Conservation (phyloP, 2,797 vertebrate species). For the Manis pentadactyla region DNA sequence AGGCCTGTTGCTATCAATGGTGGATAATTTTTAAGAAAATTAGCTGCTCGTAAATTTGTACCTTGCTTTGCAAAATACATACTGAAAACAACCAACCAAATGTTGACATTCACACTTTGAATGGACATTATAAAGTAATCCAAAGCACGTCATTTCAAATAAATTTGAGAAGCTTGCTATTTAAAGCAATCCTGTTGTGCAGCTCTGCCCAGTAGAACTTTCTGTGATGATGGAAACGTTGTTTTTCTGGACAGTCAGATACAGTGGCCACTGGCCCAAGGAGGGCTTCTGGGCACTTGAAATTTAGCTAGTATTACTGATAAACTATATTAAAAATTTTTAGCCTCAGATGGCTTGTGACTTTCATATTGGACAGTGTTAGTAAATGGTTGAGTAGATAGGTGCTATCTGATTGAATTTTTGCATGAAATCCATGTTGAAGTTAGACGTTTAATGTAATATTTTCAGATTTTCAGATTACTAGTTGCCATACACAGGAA, state of each 20-base stretch:
- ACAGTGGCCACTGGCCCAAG: background rate
- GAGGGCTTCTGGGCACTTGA: background rate
- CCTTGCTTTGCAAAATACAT: background rate
- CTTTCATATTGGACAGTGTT: background rate
- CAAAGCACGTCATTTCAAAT: background rate
- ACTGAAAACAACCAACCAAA: background rate
- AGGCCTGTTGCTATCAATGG: background rate
- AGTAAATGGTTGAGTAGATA: background rate
- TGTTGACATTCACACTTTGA: background rate
- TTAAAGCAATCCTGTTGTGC: background rate
- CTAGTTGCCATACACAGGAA: background rate
- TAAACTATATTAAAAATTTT: background rate
- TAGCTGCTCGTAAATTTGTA: background rate
- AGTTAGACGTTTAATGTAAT: background rate
- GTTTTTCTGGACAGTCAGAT: background rate
- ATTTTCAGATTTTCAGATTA: conserved; percentile 26
- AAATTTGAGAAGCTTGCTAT: background rate
- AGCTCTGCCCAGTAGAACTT: background rate
- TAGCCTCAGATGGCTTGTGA: background rate
- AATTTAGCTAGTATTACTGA: background rate
- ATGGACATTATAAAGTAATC: background rate
- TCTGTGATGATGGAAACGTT: background rate
- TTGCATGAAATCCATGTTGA: background rate
- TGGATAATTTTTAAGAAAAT: conserved; percentile 47
- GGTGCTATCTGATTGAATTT: background rate